phyloP scores from a whole-genome alignment of 2,113 vertebrate species.

The Microtus montanus region DNA sequence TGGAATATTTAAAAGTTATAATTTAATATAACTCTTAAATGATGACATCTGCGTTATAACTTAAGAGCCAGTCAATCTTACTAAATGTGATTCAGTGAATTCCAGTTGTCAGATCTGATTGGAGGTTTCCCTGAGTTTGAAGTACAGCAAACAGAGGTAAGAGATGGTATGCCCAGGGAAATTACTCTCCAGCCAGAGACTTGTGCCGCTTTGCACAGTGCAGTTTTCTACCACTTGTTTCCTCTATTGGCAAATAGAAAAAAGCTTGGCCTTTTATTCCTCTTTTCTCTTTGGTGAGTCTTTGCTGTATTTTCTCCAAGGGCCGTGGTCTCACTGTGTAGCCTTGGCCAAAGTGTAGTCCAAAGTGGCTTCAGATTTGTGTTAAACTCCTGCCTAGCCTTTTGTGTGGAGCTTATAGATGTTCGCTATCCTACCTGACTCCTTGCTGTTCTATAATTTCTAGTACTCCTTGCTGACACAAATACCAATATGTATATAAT shows the following conservation, averaged over 20 bases:
- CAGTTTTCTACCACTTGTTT: neutral
- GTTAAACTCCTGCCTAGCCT: neutral
- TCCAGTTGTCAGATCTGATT: neutral
- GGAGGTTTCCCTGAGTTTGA: neutral
- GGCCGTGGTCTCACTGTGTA: neutral
- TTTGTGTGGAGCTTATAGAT: neutral
- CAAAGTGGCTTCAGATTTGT: neutral
- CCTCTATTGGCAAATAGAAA: neutral
- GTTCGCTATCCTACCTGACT: neutral
- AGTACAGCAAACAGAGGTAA: neutral
- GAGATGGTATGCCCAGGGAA: neutral
- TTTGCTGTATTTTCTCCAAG: neutral
- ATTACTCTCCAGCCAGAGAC: neutral
- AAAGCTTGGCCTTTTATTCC: neutral
- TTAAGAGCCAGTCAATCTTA: neutral
- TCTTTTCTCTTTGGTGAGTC: neutral
- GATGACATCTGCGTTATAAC: neutral
- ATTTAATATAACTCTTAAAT: neutral
- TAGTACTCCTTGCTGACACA: neutral
- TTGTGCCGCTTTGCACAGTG: neutral
- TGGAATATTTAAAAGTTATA: neutral
- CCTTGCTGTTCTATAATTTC: neutral
- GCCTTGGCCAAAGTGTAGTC: neutral
- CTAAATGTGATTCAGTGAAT: neutral
- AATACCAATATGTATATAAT: neutral